Conservation (phyloP, 1,140 invertebrate genomes). For the Drosophila saltans region DNA sequence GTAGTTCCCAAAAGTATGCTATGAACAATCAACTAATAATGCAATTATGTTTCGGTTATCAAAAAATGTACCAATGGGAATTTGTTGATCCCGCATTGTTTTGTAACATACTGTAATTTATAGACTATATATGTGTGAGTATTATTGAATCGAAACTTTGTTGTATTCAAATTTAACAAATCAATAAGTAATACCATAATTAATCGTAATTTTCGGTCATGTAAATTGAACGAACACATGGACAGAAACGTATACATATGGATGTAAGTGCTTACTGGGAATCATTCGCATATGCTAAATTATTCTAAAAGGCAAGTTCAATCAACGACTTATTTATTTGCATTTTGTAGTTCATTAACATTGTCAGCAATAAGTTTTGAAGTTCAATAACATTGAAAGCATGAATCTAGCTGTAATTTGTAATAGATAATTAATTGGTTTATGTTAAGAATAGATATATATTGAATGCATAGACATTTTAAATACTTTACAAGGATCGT, state of each 20-base stretch:
- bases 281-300: conserved; percentile 37
- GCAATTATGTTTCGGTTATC: too few species aligned
- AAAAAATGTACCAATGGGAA: too few species aligned
- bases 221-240: not conserved
- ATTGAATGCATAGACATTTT: too few species aligned
- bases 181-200: conserved; percentile 7
- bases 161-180: not conserved
- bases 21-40: too few species aligned
- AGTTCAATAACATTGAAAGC: conserved; percentile 53
- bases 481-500: too few species aligned
- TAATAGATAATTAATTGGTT: too few species aligned
- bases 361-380: conserved; percentile 37
- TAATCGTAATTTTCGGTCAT: conserved; percentile 9
- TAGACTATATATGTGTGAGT: too few species aligned
- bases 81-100: too few species aligned
- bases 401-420: conserved; percentile 15
- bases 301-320: conserved; percentile 50
- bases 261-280: conserved; percentile 14
- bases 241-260: conserved; percentile 15
- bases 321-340: conserved; percentile 49
- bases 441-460: too few species aligned
- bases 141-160: not conserved
- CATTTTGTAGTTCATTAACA: conserved; percentile 46
- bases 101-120: too few species aligned
- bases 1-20: too few species aligned